phyloP scores from a whole-genome alignment of 37 sponge, comb jelly and placozoan species.

The Corticium candelabrum region DNA sequence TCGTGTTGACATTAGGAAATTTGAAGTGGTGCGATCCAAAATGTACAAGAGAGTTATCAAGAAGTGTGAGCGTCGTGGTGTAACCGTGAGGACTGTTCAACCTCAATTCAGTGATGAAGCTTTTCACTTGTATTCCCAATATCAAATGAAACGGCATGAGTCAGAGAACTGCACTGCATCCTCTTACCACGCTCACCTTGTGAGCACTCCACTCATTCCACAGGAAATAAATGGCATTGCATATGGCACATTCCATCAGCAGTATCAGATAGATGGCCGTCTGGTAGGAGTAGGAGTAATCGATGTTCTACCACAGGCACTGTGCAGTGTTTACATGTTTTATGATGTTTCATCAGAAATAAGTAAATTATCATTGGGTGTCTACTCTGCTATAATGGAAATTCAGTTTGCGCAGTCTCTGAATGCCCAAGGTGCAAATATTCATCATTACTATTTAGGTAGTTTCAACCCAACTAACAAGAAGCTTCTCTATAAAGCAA shows the following conservation, averaged over 20 bases:
- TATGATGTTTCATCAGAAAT: conserved; percentile 65
- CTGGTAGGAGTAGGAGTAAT: conserved; percentile 76
- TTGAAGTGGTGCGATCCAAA: conserved; percentile 40
- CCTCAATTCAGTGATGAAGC: conserved; percentile 64
- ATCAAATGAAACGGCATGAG: conserved; percentile 64
- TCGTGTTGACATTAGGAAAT: conserved; percentile 48
- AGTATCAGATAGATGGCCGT: conserved; percentile 70
- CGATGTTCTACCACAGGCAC: conserved; percentile 70
- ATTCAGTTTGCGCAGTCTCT: conserved; percentile 54
- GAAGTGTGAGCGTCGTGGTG: conserved; percentile 42
- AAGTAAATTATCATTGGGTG: conserved; percentile 74
- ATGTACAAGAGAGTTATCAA: conserved; percentile 48
- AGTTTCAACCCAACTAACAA: conserved; percentile 72
- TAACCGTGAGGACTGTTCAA: conserved; percentile 33
- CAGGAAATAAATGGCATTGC: conserved; percentile 35
- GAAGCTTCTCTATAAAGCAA: conserved; percentile 78
- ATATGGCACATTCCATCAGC: conserved; percentile 80
- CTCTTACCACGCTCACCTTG: conserved; percentile 74
- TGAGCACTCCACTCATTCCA: conserved; percentile 42
- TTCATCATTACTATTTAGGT: conserved; percentile 79
- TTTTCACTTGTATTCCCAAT: conserved; percentile 66
- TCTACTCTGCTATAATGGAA: conserved; percentile 84
- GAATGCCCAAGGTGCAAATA: conserved; percentile 33
- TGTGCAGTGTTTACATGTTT: conserved; percentile 90
- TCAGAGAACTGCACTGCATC: conserved; percentile 48